Conservation (phyloP, 2,888 invertebrate genomes). For the Lepidochitona cinerea region DNA sequence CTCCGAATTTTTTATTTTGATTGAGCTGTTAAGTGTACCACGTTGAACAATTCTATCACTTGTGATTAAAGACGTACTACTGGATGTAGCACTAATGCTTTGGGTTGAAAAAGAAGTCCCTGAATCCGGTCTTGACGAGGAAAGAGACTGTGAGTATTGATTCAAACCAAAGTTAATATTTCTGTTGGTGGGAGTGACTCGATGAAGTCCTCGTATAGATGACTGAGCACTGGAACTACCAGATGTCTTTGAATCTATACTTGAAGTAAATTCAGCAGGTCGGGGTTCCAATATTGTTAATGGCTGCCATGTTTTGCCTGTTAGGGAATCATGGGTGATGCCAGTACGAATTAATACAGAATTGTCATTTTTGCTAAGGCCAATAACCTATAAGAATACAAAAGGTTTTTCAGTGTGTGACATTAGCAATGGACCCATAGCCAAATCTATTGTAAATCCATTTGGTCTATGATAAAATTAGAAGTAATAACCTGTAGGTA, state of each 20-base stretch:
- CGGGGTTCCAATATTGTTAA: conserved; percentile 22
- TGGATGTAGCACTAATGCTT: background rate
- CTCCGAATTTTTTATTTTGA: no score
- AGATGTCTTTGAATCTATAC: background rate
- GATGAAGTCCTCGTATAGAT: no score
- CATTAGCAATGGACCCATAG: no score
- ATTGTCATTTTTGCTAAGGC: conserved; percentile 50
- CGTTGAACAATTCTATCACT: background rate
- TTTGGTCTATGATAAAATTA: no score
- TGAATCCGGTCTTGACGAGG: background rate
- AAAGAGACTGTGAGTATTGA: background rate
- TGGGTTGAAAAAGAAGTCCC: background rate
- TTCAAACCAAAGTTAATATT: no score
- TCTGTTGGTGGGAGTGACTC: background rate
- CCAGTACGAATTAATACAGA: conserved; percentile 52
- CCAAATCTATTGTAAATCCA: no score
- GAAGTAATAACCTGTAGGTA: no score
- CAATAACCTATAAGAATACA: conserved; percentile 54
- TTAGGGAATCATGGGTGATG: conserved; percentile 71
- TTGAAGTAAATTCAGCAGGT: background rate
- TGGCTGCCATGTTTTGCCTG: conserved; percentile 87
- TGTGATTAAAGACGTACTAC: background rate
- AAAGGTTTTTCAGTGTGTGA: background rate
- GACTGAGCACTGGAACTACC: background rate
- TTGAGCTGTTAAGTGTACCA: background rate